phyloP scores from a whole-genome alignment of 2,113 vertebrate genomes.

The Colinus virginianus region DNA sequence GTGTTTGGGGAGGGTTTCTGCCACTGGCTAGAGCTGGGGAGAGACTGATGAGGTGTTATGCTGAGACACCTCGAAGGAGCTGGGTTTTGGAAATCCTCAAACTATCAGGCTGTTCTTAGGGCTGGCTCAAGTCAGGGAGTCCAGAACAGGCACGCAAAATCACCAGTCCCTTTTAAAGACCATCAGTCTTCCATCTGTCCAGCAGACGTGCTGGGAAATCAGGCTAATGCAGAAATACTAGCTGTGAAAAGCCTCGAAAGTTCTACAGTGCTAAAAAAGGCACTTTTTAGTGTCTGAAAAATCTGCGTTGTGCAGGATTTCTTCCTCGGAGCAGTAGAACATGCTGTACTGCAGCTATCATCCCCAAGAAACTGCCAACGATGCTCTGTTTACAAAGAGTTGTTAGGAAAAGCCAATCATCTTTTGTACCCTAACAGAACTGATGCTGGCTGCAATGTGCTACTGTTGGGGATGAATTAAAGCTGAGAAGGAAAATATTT shows the following conservation, averaged over 20 bases:
- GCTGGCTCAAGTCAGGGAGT: conserved; percentile 10
- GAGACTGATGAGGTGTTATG: conserved; percentile 45
- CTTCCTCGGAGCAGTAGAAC: neutral
- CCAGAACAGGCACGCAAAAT: conserved; percentile 23
- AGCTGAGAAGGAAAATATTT: conserved; percentile 27
- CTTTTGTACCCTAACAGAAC: neutral
- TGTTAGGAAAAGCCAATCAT: neutral
- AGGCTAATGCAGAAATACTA: conserved; percentile 62
- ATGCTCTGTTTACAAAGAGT: conserved; percentile 22
- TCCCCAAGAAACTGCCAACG: conserved; percentile 18
- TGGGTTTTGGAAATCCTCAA: conserved; percentile 57
- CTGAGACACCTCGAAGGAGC: conserved; percentile 36
- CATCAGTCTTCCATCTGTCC: conserved; percentile 29
- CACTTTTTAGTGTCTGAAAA: conserved; percentile 39
- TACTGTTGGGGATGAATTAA: conserved; percentile 26
- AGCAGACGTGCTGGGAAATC: conserved; percentile 27
- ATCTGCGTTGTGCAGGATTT: conserved; percentile 21
- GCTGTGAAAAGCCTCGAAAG: conserved; percentile 59
- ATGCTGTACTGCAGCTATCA: conserved; percentile 6
- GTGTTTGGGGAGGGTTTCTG: neutral
- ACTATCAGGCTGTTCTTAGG: conserved; percentile 15
- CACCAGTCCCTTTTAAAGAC: conserved; percentile 41
- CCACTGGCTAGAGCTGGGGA: neutral
- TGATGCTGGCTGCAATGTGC: neutral
- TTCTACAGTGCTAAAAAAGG: conserved; percentile 29